Base-by-base conservation (phyloP, 2,888 invertebrate genomes). In the Mythimna vitellina region DNA sequence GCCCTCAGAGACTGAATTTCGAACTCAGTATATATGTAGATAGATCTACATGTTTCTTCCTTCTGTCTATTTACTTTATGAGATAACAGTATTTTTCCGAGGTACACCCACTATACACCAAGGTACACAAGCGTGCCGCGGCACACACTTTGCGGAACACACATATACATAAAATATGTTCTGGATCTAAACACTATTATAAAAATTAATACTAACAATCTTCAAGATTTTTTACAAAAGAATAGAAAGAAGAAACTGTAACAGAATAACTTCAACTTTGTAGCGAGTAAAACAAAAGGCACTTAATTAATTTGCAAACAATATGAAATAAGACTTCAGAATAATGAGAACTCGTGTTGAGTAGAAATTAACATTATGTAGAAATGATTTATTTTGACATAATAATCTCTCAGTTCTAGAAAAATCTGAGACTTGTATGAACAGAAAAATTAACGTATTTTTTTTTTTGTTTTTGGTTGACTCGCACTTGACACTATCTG, bases 291-390 rank as follows among this genome's bases (percentile, higher is more conserved):
- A 54, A 76, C 62, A 73, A 66, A 57, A 66, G 66, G 17, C 29
- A 51, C 38, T 60, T 71, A 42, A 78, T 78, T 71, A 64, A 72
- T 75, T 70, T 64, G 61, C 76, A 77, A 82, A 82, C 78, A 83
- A 76, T 77, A 70, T 78, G 20, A 63, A 64, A 54, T 68, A 61
- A 76, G 25, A 64, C 38, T 35, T 56, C n/a, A 54, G 66, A 63
- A 66, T 82, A 70, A 80, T 73, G 72, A 66, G 74, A 68, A 57
- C 57, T 46, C 0, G 7, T 65, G 46, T 70, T 35, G 49, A 61
- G 56, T 64, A 71, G 32, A 71, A 78, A 68, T 57, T 67, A 70
- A 66, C 65, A 70, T 76, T 54, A 60, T 64, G 54, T 38, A 14
- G 42, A 70, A 66, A 58, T 49, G 3, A 69, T 66, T 66, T 76